phyloP scores from a whole-genome alignment of 2,888 invertebrate genomes.

The Lithophane socia region DNA sequence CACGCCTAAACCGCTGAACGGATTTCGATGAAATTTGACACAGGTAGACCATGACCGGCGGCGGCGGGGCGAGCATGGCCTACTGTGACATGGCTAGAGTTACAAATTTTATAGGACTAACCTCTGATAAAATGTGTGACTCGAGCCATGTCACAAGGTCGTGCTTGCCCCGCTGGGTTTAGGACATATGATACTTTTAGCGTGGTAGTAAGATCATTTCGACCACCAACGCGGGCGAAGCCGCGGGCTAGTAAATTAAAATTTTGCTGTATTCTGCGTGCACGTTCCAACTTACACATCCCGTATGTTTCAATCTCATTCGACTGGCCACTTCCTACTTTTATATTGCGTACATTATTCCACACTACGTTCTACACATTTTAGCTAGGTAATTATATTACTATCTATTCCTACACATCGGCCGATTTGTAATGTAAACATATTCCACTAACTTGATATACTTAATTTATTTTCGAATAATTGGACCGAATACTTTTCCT shows the following conservation, averaged over 20 bases:
- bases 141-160: no score
- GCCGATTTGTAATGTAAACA: conserved; percentile 42
- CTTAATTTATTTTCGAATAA: conserved; percentile 25
- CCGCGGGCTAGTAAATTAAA: neutral
- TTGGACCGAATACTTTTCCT: conserved; percentile 29
- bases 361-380: conserved; percentile 39
- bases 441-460: conserved; percentile 24
- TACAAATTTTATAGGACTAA: no score
- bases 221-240: neutral
- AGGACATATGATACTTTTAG: neutral
- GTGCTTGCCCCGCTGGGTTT: neutral
- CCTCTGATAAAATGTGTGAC: no score
- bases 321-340: conserved; percentile 52
- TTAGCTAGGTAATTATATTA: conserved; percentile 50
- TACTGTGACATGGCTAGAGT: no score
- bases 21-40: neutral
- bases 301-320: conserved; percentile 27
- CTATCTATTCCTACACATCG: conserved; percentile 55
- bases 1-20: neutral
- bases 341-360: conserved; percentile 52
- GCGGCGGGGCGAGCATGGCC: no score
- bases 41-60: neutral
- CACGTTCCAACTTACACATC: neutral
- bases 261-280: neutral
- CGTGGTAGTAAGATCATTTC: neutral